Base-by-base conservation (phyloP, 2,797 vertebrate species). In the Triplophysa bombifrons region DNA sequence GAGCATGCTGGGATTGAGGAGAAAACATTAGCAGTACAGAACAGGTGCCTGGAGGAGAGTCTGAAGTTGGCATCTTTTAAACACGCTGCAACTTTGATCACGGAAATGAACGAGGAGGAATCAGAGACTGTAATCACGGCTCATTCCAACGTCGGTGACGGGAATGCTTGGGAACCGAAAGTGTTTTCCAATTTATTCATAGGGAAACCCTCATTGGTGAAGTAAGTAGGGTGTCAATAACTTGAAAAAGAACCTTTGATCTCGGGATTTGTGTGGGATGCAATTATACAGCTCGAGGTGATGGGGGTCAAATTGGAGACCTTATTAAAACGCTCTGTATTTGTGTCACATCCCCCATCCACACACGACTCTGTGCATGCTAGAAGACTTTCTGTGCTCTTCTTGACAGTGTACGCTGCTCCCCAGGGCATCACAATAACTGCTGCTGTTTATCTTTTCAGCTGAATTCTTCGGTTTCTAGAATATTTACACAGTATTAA, bases 21-120 rank as follows among this genome's bases (percentile, higher is more conserved):
- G 72, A 70, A 76, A 69, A 14, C 69, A 58, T 68, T 82, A 76
- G 71, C 74, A 73, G 77, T 51, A 60, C 67, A 27, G 70, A 71
- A 85, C 83, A 82, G 53, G 73, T 82, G 88, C 87, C 85, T 81
- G 65, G 51, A 88, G 90, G 84, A 80, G 73, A 60, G 87, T 85
- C 82, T 87, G 83, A 86, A 85, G 86, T 87, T 80, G 81, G 79
- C 66, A 56, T 85, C 84, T 84, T 75, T 71, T 89, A 87, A 88
- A 89, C 86, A 67, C 83, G 66, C 84, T 87, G 84, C 84, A 87
- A 82, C 91, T 93, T 93, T 93, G 90, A 93, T 93, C 88, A 90
- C 27, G 0, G 74, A 89, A 80, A 71, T 73, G 38, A 88, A 84
- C 83, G 56, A 84, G 85, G 71, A 84, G 87, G 85, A 90, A 89